A percentile compares a stretch with the other conserved stretches of the same genome.
Evolutionary conservation across 2,113 vertebrate species (phyloP).

Genomic region (Ptilorrhoa leucosticta): DNA sequence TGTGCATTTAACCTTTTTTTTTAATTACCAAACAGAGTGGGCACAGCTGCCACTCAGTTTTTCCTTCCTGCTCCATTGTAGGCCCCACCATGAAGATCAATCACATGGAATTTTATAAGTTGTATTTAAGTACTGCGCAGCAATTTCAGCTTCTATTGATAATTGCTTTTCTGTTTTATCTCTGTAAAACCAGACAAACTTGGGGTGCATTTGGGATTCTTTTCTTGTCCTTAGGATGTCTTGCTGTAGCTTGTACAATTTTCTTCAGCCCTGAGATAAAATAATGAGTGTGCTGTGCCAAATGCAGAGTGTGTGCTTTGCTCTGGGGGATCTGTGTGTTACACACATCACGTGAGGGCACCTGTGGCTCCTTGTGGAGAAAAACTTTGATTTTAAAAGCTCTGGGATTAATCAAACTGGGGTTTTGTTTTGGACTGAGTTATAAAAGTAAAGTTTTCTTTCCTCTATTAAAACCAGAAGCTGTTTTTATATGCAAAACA

Average conservation of each 20-base stretch:
- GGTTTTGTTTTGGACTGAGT: background rate
- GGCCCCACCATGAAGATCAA: background rate
- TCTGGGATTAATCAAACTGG: conserved; percentile 20
- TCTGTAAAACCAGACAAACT: background rate
- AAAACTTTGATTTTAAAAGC: background rate
- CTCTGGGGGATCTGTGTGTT: background rate
- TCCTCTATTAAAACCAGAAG: background rate
- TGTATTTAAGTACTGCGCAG: background rate
- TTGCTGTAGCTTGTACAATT: background rate
- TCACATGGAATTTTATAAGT: background rate
- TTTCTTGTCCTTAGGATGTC: background rate
- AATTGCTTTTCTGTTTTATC: background rate
- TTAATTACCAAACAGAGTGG: background rate
- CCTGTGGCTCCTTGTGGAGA: background rate
- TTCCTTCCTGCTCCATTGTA: background rate
- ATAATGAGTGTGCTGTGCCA: background rate
- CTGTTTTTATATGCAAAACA: background rate
- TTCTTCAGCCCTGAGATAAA: background rate
- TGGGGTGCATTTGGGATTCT: background rate
- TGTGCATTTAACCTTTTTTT: background rate
- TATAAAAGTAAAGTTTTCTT: background rate
- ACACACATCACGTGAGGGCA: background rate
- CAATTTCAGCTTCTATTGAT: background rate
- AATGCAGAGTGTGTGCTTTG: background rate
- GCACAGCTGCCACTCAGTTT: background rate